These are phyloP conservation scores for Dinoponera quadriceps DNA, from an alignment of 1,140 invertebrate species.

Conservation along the genomic window DNA sequence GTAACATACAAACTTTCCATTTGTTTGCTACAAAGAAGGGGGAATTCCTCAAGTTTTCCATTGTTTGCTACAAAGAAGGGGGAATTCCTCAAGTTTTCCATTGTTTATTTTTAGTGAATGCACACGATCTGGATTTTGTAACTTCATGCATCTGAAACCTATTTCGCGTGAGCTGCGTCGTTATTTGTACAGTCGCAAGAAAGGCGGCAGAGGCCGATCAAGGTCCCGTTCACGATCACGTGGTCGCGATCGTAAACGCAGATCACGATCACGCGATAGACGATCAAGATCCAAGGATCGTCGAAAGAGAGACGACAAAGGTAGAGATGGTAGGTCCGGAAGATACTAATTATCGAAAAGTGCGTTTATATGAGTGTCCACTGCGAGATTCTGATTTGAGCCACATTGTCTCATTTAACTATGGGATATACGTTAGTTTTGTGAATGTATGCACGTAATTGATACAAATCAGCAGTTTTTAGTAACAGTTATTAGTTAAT, in stretches of 20 bases:
- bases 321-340: conserved; percentile 84
- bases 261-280: conserved; percentile 84
- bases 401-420: neutral
- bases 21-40: neutral
- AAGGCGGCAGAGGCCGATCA: conserved; percentile 84
- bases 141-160: conserved; percentile 99
- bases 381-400: conserved; percentile 1
- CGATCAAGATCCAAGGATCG: conserved; percentile 81
- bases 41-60: neutral
- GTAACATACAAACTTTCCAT: conserved; percentile 77
- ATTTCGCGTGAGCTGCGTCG: conserved; percentile 96
- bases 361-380: conserved; percentile 11
- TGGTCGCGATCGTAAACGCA: conserved; percentile 80
- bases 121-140: conserved; percentile 98
- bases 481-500: neutral
- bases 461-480: conserved; percentile 14
- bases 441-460: conserved; percentile 20
- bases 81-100: neutral
- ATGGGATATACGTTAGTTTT: neutral
- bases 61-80: neutral
- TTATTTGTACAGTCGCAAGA: conserved; percentile 85
- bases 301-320: conserved; percentile 80
- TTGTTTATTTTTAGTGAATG: conserved; percentile 90
- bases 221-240: conserved; percentile 80
- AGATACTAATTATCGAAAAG: conserved; percentile 79